Evolutionary conservation across 2,888 invertebrate species (phyloP), one percentile per base, ranked within the genome.

Genomic region (Timema cristinae): DNA sequence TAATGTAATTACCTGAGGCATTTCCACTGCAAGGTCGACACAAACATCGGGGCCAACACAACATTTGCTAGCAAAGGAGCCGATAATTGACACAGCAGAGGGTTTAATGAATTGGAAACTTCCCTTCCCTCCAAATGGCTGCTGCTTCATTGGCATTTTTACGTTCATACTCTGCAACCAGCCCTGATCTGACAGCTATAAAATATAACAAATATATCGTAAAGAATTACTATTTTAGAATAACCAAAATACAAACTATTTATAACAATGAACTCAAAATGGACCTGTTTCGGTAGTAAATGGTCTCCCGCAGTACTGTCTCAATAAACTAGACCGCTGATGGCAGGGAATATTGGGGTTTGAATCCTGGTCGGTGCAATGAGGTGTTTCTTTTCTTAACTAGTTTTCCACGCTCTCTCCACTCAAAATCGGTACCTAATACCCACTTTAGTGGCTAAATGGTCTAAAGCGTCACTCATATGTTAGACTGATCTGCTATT

Each of bases 11-110:
- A 85, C 85, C 75, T 87, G 85, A 0, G 96, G 95, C 79, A 96
- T 92, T 77, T 87, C 86, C 50, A 96, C 81, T 77, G 88, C 87
- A 72, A 96, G 76, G 79, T 94, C 92, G 2, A 92, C 84, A 48
- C 81, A 80, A 2, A 90, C 79, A 78, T 89, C 85, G 0, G 91
- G 89, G 50, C 90, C 91, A 13, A 92, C 83, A 52, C 86, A 81
- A 48, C 90, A 87, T n/a, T 86, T 87, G 6, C 87, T 83, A 5
- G 83, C 81, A 77, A 88, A 90, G 10, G 93, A 91, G 5, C 95
- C 95, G 75, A 91, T 85, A 6, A 89, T 79, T 70, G 84, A 82
- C 2, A 92, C 84, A 66, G 84, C 81, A 47, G 83, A 83, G 13
- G 94, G 93, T 79, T 89, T 89, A 1, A 86, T 75, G 80, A 91